Evolutionary conservation across 2,888 invertebrate species (phyloP), one percentile per base, ranked within the genome.

Genomic region (Exocentrus adspersus): DNA sequence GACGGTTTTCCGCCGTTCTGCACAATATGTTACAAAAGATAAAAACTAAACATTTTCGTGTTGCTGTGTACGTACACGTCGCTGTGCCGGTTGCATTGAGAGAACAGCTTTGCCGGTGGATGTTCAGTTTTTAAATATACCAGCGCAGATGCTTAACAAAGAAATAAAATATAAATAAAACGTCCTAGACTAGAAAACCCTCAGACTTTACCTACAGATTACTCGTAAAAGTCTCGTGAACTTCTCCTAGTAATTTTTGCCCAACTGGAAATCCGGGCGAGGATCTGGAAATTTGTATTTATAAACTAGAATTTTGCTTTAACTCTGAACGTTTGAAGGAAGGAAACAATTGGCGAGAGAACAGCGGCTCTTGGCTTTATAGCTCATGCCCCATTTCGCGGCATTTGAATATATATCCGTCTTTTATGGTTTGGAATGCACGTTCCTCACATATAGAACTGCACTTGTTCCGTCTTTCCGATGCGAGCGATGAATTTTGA

Each of bases 351-450:
- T 60, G 60, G 45, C 60, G 52, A 46, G 53, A 43, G 52, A 60
- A 60, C 43, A 32, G 52, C 21, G 24, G 53, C 53, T 41, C 37
- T 53, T 52, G 52, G 45, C 21, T 30, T 60, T 6, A 53, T 30
- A 50, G 58, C 50, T 51, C 60, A 52, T 52, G 60, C 53, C 6
- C 41, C 53, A 60, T 60, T 60, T 60, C 51, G 32, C 60, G 37
- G 12, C 46, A 53, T 42, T 46, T 37, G 45, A 60, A 60, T 60
- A 37, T 37, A 52, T 53, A 60, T 60, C 60, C 51, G 32, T 45
- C 53, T 32, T 12, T 60, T 43, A 19, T 45, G 19, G 45, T 45
- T 21, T 14, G 51, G 24, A 52, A 53, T 53, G 37, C 32, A 37
- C n/a, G 21, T 46, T 12, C 37, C 37, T 37, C 37, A 37, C 37